Conservation (phyloP, 2,888 invertebrate genomes). For the Drosophila peninsularis region DNA sequence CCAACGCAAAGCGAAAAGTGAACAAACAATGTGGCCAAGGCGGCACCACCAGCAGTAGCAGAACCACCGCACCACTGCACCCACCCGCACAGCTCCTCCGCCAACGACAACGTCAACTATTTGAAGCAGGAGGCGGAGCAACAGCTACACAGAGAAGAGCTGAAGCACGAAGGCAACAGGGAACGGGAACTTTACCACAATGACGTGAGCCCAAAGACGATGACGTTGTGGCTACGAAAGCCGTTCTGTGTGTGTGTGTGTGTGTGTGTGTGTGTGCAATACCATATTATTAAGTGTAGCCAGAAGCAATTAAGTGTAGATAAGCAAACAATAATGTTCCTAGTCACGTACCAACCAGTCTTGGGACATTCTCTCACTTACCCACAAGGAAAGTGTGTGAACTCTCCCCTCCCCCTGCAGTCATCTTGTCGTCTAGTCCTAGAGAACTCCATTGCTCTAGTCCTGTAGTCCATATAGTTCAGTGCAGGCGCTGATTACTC, state of each 20-base stretch:
- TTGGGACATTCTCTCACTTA: conserved; percentile 74
- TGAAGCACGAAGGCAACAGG: conserved; percentile 14
- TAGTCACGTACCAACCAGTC: conserved; percentile 75
- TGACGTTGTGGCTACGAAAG: conserved; percentile 50
- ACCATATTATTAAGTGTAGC: conserved; percentile 83
- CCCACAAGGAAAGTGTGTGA: conserved; percentile 3
- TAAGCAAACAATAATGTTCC: conserved; percentile 83
- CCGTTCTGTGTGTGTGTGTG: conserved; percentile 18
- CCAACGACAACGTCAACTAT: conserved; percentile 31
- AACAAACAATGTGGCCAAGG: conserved; percentile 69
- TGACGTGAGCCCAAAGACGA: conserved; percentile 44
- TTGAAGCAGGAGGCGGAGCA: conserved; percentile 18
- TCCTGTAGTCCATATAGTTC: conserved; percentile 1
- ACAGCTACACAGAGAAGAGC: neutral
- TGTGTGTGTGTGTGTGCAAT: conserved; percentile 41
- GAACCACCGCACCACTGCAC: conserved; percentile 6
- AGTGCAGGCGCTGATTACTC: conserved; percentile 38
- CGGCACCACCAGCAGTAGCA: conserved; percentile 30
- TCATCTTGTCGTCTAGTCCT: neutral
- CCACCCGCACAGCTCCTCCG: neutral
- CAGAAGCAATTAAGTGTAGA: conserved; percentile 83
- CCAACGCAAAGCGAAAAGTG: conserved; percentile 76
- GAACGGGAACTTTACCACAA: conserved; percentile 38
- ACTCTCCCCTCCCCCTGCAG: neutral
- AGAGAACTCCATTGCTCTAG: neutral